These are phyloP conservation scores for Dimorphilus gyrociliatus DNA, from an alignment of 2,888 invertebrate genomes.

Conservation along the genomic window DNA sequence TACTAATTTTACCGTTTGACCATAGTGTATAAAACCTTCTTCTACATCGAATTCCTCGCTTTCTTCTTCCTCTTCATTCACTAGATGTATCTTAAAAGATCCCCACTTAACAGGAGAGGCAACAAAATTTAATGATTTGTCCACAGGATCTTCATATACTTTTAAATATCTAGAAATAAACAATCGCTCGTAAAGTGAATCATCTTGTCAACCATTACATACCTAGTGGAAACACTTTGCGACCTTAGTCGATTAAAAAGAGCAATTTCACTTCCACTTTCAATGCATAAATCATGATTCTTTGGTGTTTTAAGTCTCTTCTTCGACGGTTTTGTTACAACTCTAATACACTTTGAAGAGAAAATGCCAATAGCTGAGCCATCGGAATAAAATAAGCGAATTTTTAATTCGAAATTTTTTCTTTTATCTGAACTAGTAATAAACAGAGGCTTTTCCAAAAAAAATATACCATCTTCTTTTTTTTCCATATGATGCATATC, in stretches of 20 bases:
- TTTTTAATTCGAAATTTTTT: conserved; percentile 96
- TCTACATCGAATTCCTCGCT: conserved; percentile 80
- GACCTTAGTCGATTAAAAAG: conserved; percentile 92
- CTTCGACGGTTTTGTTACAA: conserved; percentile 98
- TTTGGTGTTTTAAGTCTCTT: conserved; percentile 98
- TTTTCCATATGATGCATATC: conserved; percentile 97
- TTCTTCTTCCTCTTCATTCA: conserved; percentile 94
- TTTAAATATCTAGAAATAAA: too few species aligned
- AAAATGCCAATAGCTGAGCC: conserved; percentile 97
- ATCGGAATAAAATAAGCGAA: conserved; percentile 97
- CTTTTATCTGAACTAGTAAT: conserved; percentile 98
- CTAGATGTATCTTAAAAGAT: conserved; percentile 90
- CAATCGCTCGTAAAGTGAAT: too few species aligned
- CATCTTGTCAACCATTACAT: conserved; percentile 93
- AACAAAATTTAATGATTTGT: too few species aligned
- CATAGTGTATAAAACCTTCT: conserved; percentile 97
- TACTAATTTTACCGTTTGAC: conserved; percentile 93
- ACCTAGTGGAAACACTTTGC: conserved; percentile 96
- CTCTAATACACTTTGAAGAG: conserved; percentile 96
- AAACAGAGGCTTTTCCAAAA: conserved; percentile 95
- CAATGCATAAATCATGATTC: conserved; percentile 96
- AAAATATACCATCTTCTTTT: conserved; percentile 92
- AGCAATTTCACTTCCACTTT: conserved; percentile 96
- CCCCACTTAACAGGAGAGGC: conserved; percentile 99
- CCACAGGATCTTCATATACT: too few species aligned